phyloP scores from a whole-genome alignment of 2,113 vertebrate species.

The Oplegnathus fasciatus region DNA sequence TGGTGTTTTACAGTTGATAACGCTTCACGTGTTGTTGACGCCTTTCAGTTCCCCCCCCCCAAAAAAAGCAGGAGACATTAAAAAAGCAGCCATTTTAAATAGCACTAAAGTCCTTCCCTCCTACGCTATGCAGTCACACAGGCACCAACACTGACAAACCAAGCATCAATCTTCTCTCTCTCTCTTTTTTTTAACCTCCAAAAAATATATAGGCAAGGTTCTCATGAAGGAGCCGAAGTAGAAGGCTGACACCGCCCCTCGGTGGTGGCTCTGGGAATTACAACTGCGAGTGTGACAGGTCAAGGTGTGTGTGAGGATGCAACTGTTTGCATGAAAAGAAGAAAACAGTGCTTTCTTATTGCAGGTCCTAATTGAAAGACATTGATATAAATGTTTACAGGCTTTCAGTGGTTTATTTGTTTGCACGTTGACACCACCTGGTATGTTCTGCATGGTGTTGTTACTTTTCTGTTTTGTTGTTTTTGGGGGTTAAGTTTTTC shows the following conservation, averaged over 20 bases:
- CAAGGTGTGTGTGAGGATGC: neutral
- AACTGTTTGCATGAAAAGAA: neutral
- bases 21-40: conserved; percentile 69
- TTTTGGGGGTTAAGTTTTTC: neutral
- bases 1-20: conserved; percentile 75
- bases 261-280: conserved; percentile 60
- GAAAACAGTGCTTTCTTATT: neutral
- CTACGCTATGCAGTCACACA: conserved; percentile 82
- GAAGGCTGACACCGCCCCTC: conserved; percentile 78
- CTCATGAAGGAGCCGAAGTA: conserved; percentile 37
- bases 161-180: conserved; percentile 83
- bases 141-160: conserved; percentile 84
- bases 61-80: conserved; percentile 73
- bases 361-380: neutral
- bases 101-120: conserved; percentile 82
- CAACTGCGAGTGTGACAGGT: neutral
- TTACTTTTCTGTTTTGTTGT: neutral
- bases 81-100: conserved; percentile 85
- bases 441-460: neutral
- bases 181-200: conserved; percentile 59
- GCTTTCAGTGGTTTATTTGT: too few relatives aligned
- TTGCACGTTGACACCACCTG: too few relatives aligned
- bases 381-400: neutral
- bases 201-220: conserved; percentile 66
- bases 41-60: conserved; percentile 62